Percentiles rank a stretch among this genome's conserved stretches.
These are phyloP conservation scores for Toxotes jaculatrix DNA, from an alignment of 2,113 vertebrate genomes.

Conservation along the genomic window DNA sequence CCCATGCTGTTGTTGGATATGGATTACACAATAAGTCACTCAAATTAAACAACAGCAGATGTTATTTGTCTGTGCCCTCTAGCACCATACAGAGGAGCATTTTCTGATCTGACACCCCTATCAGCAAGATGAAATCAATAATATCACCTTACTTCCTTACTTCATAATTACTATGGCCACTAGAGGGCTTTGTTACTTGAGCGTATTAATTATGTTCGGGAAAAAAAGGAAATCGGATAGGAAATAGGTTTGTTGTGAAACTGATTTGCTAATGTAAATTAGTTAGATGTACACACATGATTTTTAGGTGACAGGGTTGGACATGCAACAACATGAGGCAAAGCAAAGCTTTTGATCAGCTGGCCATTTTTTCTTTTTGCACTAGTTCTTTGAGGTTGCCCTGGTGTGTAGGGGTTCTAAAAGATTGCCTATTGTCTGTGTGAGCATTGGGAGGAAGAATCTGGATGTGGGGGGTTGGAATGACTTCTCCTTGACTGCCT, in stretches of 20 bases:
- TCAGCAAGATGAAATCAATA: too few relatives aligned
- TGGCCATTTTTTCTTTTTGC: background rate
- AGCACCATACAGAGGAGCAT: background rate
- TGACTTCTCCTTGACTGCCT: constrained; percentile 62
- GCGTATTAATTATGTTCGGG: background rate
- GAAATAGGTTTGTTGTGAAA: background rate
- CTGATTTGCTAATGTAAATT: background rate
- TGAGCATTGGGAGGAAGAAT: constrained; percentile 20
- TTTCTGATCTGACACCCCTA: background rate
- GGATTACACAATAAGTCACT: background rate
- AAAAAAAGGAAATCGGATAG: background rate
- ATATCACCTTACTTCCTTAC: background rate
- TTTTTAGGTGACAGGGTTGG: background rate
- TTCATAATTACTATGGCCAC: background rate
- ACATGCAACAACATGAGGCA: background rate
- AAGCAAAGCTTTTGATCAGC: constrained; percentile 9
- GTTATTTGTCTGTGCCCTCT: background rate
- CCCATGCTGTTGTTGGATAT: background rate
- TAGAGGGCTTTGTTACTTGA: background rate
- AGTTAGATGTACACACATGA: background rate
- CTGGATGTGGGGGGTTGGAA: constrained; percentile 39
- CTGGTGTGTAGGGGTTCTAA: constrained; percentile 6
- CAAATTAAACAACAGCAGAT: background rate
- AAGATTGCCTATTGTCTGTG: constrained; percentile 52
- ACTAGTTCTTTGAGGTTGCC: background rate